Conservation (phyloP, 2,113 vertebrate species). For the Petroica traversi region DNA sequence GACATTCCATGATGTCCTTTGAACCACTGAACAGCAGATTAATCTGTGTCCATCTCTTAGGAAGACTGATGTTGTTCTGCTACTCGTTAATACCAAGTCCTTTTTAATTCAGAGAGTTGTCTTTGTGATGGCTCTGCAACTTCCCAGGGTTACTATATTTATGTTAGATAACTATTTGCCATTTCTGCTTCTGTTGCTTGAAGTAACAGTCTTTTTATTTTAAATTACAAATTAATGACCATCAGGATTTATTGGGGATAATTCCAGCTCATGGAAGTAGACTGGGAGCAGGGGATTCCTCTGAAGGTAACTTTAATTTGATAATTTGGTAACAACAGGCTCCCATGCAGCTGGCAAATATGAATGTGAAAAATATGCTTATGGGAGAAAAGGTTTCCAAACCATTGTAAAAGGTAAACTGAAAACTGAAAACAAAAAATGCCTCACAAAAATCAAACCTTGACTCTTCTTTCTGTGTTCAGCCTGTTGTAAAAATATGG, state of each 20-base stretch:
- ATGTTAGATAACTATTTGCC: slow-evolving; percentile 23
- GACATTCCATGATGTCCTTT: slow-evolving; percentile 36
- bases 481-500: neutral
- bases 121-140: slow-evolving; percentile 39
- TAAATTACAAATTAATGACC: neutral
- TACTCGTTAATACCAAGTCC: neutral
- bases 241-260: neutral
- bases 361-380: neutral
- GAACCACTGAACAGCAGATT: slow-evolving; percentile 43
- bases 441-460: neutral
- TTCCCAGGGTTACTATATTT: slow-evolving; percentile 58
- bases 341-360: neutral
- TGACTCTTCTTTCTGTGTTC: neutral
- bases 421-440: neutral
- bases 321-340: neutral
- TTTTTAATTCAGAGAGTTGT: slow-evolving; percentile 41
- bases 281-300: neutral
- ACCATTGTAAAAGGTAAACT: neutral
- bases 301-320: neutral
- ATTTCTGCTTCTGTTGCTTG: slow-evolving; percentile 11
- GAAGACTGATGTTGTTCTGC: slow-evolving; percentile 34
- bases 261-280: neutral
- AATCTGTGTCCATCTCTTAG: slow-evolving; percentile 48
- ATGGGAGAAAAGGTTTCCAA: neutral
- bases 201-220: neutral